A percentile compares a stretch with the other conserved stretches of the same genome.
Evolutionary conservation across 2,888 invertebrate species (phyloP).

Genomic region (Leptodirus hochenwartii): DNA sequence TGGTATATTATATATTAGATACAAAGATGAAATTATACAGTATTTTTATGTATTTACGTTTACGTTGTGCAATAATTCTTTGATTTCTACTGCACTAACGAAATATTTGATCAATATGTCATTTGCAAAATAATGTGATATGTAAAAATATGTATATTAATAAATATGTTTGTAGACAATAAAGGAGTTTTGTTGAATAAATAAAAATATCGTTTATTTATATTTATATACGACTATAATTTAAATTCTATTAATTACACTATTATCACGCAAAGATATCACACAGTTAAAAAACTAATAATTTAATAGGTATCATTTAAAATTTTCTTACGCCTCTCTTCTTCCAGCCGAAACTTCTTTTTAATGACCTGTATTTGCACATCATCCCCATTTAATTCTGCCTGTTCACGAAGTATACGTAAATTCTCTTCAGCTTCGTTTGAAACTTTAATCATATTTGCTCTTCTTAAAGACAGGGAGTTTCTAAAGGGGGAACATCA

Average conservation of each 20-base stretch:
- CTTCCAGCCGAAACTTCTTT: slow-evolving; percentile 4
- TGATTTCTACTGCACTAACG: too few relatives aligned
- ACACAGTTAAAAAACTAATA: neutral
- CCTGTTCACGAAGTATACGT: slow-evolving; percentile 1
- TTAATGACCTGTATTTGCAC: slow-evolving; percentile 6
- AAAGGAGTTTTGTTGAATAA: too few relatives aligned
- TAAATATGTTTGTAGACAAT: too few relatives aligned
- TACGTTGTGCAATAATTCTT: too few relatives aligned
- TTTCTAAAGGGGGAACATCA: slow-evolving; percentile 5
- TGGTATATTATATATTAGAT: too few relatives aligned
- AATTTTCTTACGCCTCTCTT: too few relatives aligned
- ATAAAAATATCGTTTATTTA: neutral
- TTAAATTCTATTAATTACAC: slow-evolving; percentile 1
- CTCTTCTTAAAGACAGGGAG: slow-evolving; percentile 3
- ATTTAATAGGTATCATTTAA: too few relatives aligned
- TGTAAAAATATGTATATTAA: too few relatives aligned
- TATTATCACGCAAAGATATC: neutral
- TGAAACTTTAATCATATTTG: slow-evolving; percentile 1
- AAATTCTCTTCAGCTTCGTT: slow-evolving; percentile 1
- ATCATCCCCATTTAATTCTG: slow-evolving; percentile 6
- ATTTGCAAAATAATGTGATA: too few relatives aligned
- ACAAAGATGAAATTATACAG: too few relatives aligned
- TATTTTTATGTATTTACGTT: too few relatives aligned
- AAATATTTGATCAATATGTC: too few relatives aligned
- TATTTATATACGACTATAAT: neutral